These are phyloP conservation scores for Euproctis similis DNA, from an alignment of 2,888 invertebrate genomes.

Conservation along the genomic window DNA sequence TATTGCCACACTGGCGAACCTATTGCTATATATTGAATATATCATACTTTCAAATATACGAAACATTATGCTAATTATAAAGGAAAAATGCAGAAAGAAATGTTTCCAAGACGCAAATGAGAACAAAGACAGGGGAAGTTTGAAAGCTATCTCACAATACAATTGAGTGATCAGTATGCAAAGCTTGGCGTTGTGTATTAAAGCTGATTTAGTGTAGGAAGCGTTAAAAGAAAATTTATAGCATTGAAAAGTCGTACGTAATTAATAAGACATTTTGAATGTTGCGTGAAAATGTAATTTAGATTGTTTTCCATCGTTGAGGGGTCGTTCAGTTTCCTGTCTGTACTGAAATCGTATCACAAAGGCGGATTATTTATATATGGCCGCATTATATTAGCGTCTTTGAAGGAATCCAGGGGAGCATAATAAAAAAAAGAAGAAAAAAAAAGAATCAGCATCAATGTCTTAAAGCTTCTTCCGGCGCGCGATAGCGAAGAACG, in stretches of 20 bases:
- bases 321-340: conserved; percentile 61
- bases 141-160: conserved; percentile 36
- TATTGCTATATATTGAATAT: too few relatives aligned
- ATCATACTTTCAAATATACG: too few relatives aligned
- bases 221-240: conserved; percentile 74
- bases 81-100: too few relatives aligned
- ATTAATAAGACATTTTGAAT: conserved; percentile 77
- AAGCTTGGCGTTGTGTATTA: conserved; percentile 61
- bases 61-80: too few relatives aligned
- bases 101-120: conserved; percentile 1
- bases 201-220: conserved; percentile 62
- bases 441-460: conserved; percentile 74
- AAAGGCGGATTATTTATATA: conserved; percentile 73
- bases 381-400: conserved; percentile 74
- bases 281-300: conserved; percentile 77
- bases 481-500: conserved; percentile 54
- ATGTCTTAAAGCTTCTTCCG: conserved; percentile 73
- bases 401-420: conserved; percentile 68
- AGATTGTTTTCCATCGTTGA: conserved; percentile 68
- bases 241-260: conserved; percentile 74
- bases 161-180: conserved; percentile 62
- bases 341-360: conserved; percentile 49
- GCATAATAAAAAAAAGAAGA: conserved; percentile 72
- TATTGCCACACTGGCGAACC: too few relatives aligned
- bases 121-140: conserved; percentile 19